Evolutionary conservation across 2,113 vertebrate genomes (phyloP), one percentile per base, ranked within the genome.

Genomic region (Hyperopisus bebe): DNA sequence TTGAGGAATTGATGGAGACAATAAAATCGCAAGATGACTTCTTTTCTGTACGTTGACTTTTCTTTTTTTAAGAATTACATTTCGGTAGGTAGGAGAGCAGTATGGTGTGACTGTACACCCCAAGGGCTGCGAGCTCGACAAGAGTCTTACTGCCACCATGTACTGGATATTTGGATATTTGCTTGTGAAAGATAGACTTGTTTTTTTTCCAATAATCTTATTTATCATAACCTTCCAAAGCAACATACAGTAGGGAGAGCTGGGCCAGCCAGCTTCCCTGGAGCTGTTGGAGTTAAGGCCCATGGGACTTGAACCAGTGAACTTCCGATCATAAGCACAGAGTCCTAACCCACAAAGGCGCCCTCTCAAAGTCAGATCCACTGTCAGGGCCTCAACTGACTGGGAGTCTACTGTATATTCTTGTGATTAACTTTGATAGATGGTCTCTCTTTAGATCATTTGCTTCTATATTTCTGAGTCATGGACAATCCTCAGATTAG

Each of bases 1-100:
- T 80, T 80, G 74, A 80, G 74, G 74, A 80, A 80, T 80, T 80
- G 74, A 70, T 80, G 15, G 74, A 80, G 74, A 35, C 74, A 84
- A n/a, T 84, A 84, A 84, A 84, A 84, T 47, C 8, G 24, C 21
- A 47, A 84, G 44, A 84, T 84, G 44, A 84, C 42, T 46, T 47
- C 24, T 84, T 84, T 6, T 80, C 35, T 42, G 35, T 80, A 47
- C 82, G 15, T 85, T 24, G 15, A 44, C 42, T 83, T 19, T 83
- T 21, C 42, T 24, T n/a, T 80, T 8, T 83, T 83, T 42, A 9
- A 21, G 44, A 44, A 17, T 39, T 80, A 39, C 35, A 17, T 80
- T 80, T 42, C 15, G 0, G 10, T 19, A 17, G 3, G 35, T 80
- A 80, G 74, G 74, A 19, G 74, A 35, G 13, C 31, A 13, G 11